A percentile compares a stretch with the other conserved stretches of the same genome.
phyloP scores from a whole-genome alignment of 1,140 invertebrate genomes.

The Carcinoscorpius rotundicauda region DNA sequence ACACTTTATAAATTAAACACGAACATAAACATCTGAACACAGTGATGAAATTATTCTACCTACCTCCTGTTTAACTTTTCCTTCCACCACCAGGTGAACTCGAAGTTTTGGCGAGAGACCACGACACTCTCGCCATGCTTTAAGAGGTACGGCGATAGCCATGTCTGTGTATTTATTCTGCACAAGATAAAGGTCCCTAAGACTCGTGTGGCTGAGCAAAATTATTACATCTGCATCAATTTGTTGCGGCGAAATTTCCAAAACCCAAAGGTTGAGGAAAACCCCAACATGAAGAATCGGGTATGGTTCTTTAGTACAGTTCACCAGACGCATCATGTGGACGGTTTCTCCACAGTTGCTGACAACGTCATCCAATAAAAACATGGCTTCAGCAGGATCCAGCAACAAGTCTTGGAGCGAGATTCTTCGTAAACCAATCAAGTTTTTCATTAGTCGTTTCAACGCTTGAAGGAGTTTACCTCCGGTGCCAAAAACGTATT shows the following conservation, averaged over 20 bases:
- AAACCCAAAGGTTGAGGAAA: constrained; percentile 56
- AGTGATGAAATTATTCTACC: background rate
- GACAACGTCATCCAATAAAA: constrained; percentile 56
- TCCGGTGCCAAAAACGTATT: constrained; percentile 55
- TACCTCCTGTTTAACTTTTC: constrained; percentile 29
- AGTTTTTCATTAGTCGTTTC: constrained; percentile 54
- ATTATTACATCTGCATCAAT: constrained; percentile 60
- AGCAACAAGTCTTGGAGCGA: constrained; percentile 64
- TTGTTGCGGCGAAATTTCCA: constrained; percentile 63
- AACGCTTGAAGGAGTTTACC: constrained; percentile 44
- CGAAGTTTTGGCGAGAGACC: constrained; percentile 29
- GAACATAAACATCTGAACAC: too few relatives aligned
- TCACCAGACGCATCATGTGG: constrained; percentile 51
- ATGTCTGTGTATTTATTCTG: constrained; percentile 52
- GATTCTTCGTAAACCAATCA: constrained; percentile 49
- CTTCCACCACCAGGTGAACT: constrained; percentile 34
- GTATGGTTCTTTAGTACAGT: constrained; percentile 57
- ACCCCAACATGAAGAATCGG: constrained; percentile 61
- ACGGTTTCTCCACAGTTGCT: constrained; percentile 47
- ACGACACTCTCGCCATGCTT: constrained; percentile 32
- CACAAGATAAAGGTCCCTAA: constrained; percentile 59
- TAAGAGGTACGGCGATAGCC: constrained; percentile 21
- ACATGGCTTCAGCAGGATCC: constrained; percentile 38
- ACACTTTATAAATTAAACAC: too few relatives aligned
- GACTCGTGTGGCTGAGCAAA: constrained; percentile 36